A percentile compares a stretch with the other conserved stretches of the same genome.
Conservation (phyloP, 2,113 vertebrate species). For the Nyctibius bracteatus region DNA sequence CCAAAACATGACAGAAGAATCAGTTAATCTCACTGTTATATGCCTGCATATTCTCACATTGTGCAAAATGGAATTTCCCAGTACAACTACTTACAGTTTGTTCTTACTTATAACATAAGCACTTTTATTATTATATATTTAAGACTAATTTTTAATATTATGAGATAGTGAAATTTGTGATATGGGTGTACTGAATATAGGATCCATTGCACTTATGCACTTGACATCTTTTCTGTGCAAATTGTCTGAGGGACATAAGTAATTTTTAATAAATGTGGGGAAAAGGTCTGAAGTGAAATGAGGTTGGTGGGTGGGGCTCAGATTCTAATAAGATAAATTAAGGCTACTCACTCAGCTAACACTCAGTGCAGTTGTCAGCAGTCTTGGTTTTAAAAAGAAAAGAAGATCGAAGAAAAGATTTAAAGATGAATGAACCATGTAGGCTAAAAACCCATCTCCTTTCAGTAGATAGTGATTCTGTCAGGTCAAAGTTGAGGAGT, state of each 20-base stretch:
- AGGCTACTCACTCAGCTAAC: slow-evolving; percentile 28
- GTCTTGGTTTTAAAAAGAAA: slow-evolving; percentile 48
- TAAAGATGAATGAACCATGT: slow-evolving; percentile 54
- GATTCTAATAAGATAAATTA: slow-evolving; percentile 60
- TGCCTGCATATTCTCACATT: background rate
- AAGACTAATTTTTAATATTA: background rate
- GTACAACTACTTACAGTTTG: background rate
- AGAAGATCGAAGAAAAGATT: slow-evolving; percentile 42
- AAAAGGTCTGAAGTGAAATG: slow-evolving; percentile 44
- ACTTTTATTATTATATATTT: background rate
- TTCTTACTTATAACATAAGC: background rate
- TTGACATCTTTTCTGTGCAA: slow-evolving; percentile 9
- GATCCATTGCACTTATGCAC: background rate
- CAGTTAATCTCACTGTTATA: background rate
- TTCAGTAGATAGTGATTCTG: slow-evolving; percentile 40
- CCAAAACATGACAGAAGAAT: background rate
- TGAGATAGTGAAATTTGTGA: background rate
- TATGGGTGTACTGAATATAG: background rate
- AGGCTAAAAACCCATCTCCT: slow-evolving; percentile 50
- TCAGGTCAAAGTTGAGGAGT: slow-evolving; percentile 62
- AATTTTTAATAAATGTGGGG: slow-evolving; percentile 46
- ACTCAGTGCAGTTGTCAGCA: slow-evolving; percentile 45
- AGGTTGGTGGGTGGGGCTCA: slow-evolving; percentile 17
- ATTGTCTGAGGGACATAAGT: slow-evolving; percentile 1
- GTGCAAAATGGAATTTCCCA: background rate